Evolutionary conservation across 2,113 vertebrate genomes (phyloP), one percentile per base, ranked within the genome.

Genomic region (Tetrao urogallus): DNA sequence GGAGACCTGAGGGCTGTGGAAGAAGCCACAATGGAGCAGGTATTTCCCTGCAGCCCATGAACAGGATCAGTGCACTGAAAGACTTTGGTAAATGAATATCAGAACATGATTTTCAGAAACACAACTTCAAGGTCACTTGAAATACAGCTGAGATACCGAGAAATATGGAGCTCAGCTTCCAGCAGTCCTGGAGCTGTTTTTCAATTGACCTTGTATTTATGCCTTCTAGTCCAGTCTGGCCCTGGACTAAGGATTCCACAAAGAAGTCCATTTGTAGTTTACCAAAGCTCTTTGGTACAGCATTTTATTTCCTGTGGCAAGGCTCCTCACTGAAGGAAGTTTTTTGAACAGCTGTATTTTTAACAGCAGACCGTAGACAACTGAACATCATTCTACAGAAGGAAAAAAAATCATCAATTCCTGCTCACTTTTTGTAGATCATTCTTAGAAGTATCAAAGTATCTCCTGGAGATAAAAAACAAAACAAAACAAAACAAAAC

Each of bases 1-100:
- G 9, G 1, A 42, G 8, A 1, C 7, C 20, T 42, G n/a, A 6
- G n/a, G n/a, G 3, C 10, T 40, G 38, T 1, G 1, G 14, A 61
- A 4, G 34, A 4, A 24, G 34, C 30, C 3, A 5, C 4, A 13
- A 2, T 1, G 1, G 6, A 40, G 10, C 32, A 75, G 13, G 45
- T 45, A 50, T 8, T 1, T 13, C 12, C 22, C 3, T 38, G 15
- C 10, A 84, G 13, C 11, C 48, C 30, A 30, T 6, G n/a, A 3
- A 38, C 34, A 63, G 24, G 15, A 27, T 74, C 21, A 32, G 2
- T 27, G 19, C 11, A 47, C 9, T 63, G 42, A 82, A 74, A 30
- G 60, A 8, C 32, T 81, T 50, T 70, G 6, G 11, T 24, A 81
- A 88, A 57, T 42, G 0, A 71, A 21, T 47, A 58, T 57, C 36